These are phyloP conservation scores for Oreohelix idahoensis DNA, from an alignment of 1,140 invertebrate genomes.

Conservation along the genomic window DNA sequence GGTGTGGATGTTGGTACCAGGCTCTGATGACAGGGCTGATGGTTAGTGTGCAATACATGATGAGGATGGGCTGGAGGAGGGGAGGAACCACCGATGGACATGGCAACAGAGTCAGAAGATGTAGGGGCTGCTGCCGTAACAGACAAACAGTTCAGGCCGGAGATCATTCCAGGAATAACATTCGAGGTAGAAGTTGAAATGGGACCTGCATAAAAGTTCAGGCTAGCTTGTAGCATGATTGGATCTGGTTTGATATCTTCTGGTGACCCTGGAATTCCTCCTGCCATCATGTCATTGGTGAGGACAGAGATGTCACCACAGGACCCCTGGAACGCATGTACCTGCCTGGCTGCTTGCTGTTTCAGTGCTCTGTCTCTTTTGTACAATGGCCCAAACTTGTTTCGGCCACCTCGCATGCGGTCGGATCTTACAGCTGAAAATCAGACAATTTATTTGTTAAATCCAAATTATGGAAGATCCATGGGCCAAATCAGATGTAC, in stretches of 20 bases:
- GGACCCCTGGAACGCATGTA: conserved; percentile 56
- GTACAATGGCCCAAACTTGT: conserved; percentile 99
- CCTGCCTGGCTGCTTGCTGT: conserved; percentile 84
- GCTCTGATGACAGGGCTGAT: not conserved
- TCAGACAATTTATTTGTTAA: too few species aligned
- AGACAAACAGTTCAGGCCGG: conserved; percentile 46
- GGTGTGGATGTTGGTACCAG: not conserved
- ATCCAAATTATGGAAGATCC: too few species aligned
- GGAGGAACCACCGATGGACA: conserved; percentile 34
- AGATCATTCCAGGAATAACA: conserved; percentile 50
- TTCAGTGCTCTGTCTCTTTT: conserved; percentile 97
- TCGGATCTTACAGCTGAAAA: conserved; percentile 93
- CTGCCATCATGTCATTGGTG: conserved; percentile 27
- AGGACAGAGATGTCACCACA: conserved; percentile 54
- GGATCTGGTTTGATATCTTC: conserved; percentile 68
- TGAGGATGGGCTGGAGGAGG: conserved; percentile 45
- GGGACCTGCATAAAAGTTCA: conserved; percentile 48
- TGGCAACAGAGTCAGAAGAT: conserved; percentile 9
- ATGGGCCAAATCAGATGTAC: too few species aligned
- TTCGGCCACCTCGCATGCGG: conserved; percentile 97
- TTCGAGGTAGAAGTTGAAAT: conserved; percentile 52
- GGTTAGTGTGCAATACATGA: conserved; percentile 20
- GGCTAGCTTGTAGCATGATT: conserved; percentile 52
- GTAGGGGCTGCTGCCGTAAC: conserved; percentile 23
- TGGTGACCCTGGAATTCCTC: conserved; percentile 47